Base-by-base conservation (phyloP, 64 coral and sea anemone genomes). In the Montipora foliosa region DNA sequence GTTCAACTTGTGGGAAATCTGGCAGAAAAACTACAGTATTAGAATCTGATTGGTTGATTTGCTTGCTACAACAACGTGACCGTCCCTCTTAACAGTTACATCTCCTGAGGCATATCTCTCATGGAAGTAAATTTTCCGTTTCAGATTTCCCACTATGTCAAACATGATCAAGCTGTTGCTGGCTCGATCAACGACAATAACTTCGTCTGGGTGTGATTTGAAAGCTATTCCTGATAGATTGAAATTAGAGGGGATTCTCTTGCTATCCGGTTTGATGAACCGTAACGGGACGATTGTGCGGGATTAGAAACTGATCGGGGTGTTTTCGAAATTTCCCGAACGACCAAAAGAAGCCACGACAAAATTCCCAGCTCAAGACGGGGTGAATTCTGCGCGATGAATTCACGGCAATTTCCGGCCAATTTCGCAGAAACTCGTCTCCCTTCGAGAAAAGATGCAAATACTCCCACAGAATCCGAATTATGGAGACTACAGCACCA, bases 381-480 rank as follows among this genome's bases (percentile, higher is more conserved):
- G 94, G 94, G 71, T 95, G 94, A 74, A 95, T 91, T 88, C 87
- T 95, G 79, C 87, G 61, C 12, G 75, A 77, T 9, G 80, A 79
- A 49, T 88, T 78, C 10, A 80, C 15, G 24, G 89, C 75, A 70
- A 92, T 91, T 68, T 79, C 82, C 2, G 94, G 94, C 82, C 94
- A 95, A 64, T 84, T 87, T 87, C 89, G 74, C 6, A 95, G 89
- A 16, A 95, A 74, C 19, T 95, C 84, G 47, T 95, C 79, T 19
- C 88, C 89, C 77, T 95, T 87, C 13, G 24, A 45, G 6, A 81
- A 90, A 61, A 91, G 76, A 61, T 88, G 86, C 20, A 88, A 57
- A 88, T 88, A 88, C 47, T 95, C 94, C 90, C 89, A 95, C 55
- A 95, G 53, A 50, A 92, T 92, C 7, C 94, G 89, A 87, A 92